These are phyloP conservation scores for Chymomyza costata DNA, from an alignment of 1,140 invertebrate species.

Conservation along the genomic window DNA sequence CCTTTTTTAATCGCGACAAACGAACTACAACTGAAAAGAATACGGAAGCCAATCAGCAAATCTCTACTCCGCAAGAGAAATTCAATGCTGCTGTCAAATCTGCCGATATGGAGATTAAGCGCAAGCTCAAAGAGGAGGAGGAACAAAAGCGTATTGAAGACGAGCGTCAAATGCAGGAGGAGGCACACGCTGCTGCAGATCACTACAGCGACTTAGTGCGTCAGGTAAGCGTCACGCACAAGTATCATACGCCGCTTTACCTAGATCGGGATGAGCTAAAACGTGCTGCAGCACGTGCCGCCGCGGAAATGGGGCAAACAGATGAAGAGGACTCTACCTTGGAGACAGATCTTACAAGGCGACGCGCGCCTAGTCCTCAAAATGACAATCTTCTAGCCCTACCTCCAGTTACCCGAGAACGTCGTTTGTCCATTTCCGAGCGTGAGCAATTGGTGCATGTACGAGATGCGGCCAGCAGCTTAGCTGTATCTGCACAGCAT, in stretches of 20 bases:
- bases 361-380: conserved; percentile 38
- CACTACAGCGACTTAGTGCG: conserved; percentile 88
- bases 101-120: conserved; percentile 52
- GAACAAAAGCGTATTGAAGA: conserved; percentile 53
- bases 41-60: conserved; percentile 57
- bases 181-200: conserved; percentile 83
- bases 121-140: conserved; percentile 60
- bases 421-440: conserved; percentile 63
- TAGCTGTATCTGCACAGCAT: conserved; percentile 54
- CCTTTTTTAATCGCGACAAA: conserved; percentile 68
- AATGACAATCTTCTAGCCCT: conserved; percentile 44
- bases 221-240: conserved; percentile 79
- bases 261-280: conserved; percentile 81
- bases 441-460: conserved; percentile 65
- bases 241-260: conserved; percentile 77
- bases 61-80: conserved; percentile 58
- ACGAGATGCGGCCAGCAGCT: conserved; percentile 49
- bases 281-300: conserved; percentile 77
- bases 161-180: conserved; percentile 76
- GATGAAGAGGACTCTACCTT: conserved; percentile 26
- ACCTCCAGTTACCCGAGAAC: conserved; percentile 40
- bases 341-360: conserved; percentile 24
- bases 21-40: conserved; percentile 61
- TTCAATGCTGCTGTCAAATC: conserved; percentile 57
- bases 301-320: conserved; percentile 27